Evolutionary conservation across 64 coral and sea anemone species (phyloP).

Genomic region (Montipora foliosa): DNA sequence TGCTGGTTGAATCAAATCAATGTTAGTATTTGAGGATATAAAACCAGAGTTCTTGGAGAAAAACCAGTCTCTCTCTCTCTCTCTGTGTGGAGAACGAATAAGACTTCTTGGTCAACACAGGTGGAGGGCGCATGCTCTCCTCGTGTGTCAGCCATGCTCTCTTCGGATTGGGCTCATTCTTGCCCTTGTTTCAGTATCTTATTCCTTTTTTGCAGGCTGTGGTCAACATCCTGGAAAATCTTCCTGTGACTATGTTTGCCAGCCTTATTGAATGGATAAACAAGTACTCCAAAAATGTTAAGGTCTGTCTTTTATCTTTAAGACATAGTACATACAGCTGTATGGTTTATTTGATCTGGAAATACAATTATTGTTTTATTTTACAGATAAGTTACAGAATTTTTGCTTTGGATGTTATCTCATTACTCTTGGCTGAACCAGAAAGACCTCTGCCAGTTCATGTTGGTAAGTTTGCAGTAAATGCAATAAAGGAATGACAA

Average conservation of each 20-base stretch:
- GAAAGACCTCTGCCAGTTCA: slow-evolving; percentile 21
- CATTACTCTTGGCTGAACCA: slow-evolving; percentile 64
- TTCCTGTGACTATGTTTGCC: slow-evolving; percentile 46
- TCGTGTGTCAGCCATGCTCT: no score
- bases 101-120: no score
- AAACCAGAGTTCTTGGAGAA: no score
- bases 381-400: slow-evolving; percentile 92
- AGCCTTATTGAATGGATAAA: slow-evolving; percentile 71
- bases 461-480: slow-evolving; percentile 10
- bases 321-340: not conserved
- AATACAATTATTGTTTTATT: not conserved
- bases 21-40: no score
- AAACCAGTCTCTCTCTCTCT: no score
- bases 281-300: slow-evolving; percentile 71
- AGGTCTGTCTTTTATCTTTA: not conserved
- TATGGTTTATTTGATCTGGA: not conserved
- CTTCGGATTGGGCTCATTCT: no score
- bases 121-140: no score
- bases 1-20: no score
- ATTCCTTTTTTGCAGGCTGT: slow-evolving; percentile 56
- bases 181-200: no score
- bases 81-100: no score
- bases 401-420: slow-evolving; percentile 93
- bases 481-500: no score
- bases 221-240: slow-evolving; percentile 67